Percentiles rank a stretch among this genome's conserved stretches.
Conservation (phyloP, 2,797 vertebrate genomes). For the Parambassis ranga region DNA sequence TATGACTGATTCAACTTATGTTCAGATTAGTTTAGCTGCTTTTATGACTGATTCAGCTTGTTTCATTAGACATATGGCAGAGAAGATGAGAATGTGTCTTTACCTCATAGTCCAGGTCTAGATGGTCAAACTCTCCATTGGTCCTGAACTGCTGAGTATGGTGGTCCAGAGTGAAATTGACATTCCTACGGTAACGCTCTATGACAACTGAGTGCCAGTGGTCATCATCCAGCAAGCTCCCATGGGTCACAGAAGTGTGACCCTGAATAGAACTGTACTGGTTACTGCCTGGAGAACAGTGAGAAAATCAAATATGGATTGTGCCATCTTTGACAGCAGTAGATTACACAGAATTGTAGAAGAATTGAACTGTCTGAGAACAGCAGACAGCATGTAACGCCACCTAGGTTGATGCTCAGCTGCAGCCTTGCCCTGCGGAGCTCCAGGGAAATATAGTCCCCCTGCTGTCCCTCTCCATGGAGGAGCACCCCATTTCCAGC, state of each 20-base stretch:
- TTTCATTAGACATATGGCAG: too few relatives aligned
- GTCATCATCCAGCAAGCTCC: slow-evolving; percentile 94
- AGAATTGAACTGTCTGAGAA: neutral
- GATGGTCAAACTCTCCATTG: slow-evolving; percentile 95
- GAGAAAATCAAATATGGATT: neutral
- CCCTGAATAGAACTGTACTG: slow-evolving; percentile 94
- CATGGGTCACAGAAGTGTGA: slow-evolving; percentile 88
- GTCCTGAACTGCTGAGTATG: slow-evolving; percentile 91
- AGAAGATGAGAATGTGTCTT: neutral
- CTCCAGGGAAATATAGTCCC: slow-evolving; percentile 94
- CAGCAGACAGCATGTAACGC: neutral
- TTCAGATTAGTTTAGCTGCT: too few relatives aligned
- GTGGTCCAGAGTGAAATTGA: slow-evolving; percentile 94
- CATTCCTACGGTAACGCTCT: slow-evolving; percentile 89
- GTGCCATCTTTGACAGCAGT: neutral
- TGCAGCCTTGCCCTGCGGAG: slow-evolving; percentile 87
- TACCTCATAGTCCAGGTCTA: slow-evolving; percentile 96
- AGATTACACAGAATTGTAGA: too few relatives aligned
- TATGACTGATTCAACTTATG: too few relatives aligned
- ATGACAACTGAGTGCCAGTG: slow-evolving; percentile 94
- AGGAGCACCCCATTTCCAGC: slow-evolving; percentile 91
- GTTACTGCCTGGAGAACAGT: slow-evolving; percentile 89
- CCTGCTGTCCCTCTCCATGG: slow-evolving; percentile 95
- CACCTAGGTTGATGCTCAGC: slow-evolving; percentile 93
- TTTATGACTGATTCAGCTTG: too few relatives aligned